A percentile compares a stretch with the other conserved stretches of the same genome.
phyloP scores from a whole-genome alignment of 2,888 invertebrate species.

The Hypsopygia costalis region DNA sequence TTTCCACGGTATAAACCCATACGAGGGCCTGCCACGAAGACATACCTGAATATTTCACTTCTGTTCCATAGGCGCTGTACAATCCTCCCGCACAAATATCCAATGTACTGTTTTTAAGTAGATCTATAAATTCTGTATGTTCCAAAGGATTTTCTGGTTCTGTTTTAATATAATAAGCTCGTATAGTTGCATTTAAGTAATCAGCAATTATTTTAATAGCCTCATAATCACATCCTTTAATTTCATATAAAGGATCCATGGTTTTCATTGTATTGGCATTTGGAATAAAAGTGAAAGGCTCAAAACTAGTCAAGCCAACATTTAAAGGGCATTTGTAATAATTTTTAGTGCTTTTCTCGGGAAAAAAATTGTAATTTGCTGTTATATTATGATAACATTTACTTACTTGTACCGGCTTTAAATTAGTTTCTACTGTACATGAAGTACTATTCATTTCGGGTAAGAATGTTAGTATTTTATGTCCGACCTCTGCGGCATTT shows the following conservation, averaged over 20 bases:
- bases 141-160: slow-evolving; percentile 34
- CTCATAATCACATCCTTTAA: slow-evolving; percentile 49
- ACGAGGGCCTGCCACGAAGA: slow-evolving; percentile 44
- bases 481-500: slow-evolving; percentile 10
- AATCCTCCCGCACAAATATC: slow-evolving; percentile 57
- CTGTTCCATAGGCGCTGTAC: slow-evolving; percentile 49
- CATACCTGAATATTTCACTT: slow-evolving; percentile 53
- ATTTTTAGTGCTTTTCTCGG: slow-evolving; percentile 34
- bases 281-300: slow-evolving; percentile 42
- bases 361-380: slow-evolving; percentile 28
- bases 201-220: slow-evolving; percentile 50
- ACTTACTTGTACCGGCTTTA: slow-evolving; percentile 28
- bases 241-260: slow-evolving; percentile 34
- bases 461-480: slow-evolving; percentile 32
- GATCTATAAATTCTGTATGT: slow-evolving; percentile 32
- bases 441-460: slow-evolving; percentile 35
- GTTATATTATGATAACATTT: slow-evolving; percentile 33
- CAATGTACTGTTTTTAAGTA: slow-evolving; percentile 47
- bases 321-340: slow-evolving; percentile 49
- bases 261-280: slow-evolving; percentile 29
- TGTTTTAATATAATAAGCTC: slow-evolving; percentile 33
- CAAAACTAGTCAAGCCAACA: slow-evolving; percentile 43
- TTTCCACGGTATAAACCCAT: slow-evolving; percentile 51
- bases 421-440: slow-evolving; percentile 28
- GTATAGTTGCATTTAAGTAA: slow-evolving; percentile 45